Evolutionary conservation across 2,888 invertebrate species (phyloP).

Genomic region (Hypolimnas misippus): DNA sequence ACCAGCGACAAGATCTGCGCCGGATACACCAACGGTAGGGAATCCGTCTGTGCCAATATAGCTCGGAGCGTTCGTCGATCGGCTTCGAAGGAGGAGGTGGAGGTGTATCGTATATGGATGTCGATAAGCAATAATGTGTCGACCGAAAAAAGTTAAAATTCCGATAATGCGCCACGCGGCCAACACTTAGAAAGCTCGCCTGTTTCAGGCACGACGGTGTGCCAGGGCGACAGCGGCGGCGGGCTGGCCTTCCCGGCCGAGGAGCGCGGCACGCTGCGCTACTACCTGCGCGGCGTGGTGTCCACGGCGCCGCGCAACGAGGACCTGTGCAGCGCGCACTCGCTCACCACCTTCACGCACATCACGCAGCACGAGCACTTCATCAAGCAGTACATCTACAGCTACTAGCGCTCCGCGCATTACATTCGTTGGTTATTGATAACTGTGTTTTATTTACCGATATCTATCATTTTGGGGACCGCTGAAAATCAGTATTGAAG

Average conservation of each 20-base stretch:
- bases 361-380: conserved; percentile 65
- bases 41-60: too few species aligned
- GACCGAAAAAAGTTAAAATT: too few species aligned
- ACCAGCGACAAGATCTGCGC: conserved; percentile 65
- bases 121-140: too few species aligned
- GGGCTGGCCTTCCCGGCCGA: conserved; percentile 60
- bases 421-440: neutral
- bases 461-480: too few species aligned
- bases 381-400: conserved; percentile 50
- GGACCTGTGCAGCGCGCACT: conserved; percentile 55
- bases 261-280: conserved; percentile 53
- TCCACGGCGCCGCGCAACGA: conserved; percentile 62
- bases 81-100: too few species aligned
- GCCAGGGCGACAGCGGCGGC: conserved; percentile 73
- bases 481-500: too few species aligned
- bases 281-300: conserved; percentile 67
- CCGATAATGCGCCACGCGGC: too few species aligned
- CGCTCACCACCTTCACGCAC: conserved; percentile 60
- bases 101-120: too few species aligned
- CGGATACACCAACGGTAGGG: conserved; percentile 57
- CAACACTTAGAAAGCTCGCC: too few species aligned
- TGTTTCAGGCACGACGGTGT: conserved; percentile 62
- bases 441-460: neutral
- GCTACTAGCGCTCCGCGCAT: neutral
- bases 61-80: too few species aligned